Evolutionary conservation across 2,888 invertebrate genomes (phyloP), one percentile per base, ranked within the genome.

Genomic region (Scotopteryx bipunctaria): DNA sequence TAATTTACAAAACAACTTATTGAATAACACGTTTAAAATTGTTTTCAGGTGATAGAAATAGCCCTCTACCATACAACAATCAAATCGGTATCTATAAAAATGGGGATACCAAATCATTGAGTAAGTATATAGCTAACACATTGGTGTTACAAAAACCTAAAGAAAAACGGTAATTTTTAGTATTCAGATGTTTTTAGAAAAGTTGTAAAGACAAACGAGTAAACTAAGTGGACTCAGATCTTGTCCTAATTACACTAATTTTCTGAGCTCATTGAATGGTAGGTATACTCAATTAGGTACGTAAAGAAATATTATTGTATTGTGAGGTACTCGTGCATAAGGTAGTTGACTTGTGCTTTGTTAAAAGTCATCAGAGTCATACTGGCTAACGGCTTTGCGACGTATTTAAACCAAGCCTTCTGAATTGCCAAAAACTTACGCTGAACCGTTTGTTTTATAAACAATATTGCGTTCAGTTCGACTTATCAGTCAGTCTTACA

Each of bases 31-130:
- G n/a, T 40, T 17, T 38, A 13, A 44, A 9, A 6, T n/a, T 32
- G 11, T 54, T 68, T 69, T 29, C 64, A 83, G 84, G 76, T 61
- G 83, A 81, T 13, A 67, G 77, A 32, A 64, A 54, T 47, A 81
- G 73, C 45, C 77, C 83, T n/a, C 53, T 76, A 11, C 58, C 73
- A 2, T 81, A 76, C 54, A 82, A 59, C 40, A 50, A 21, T 23
- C 57, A 63, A 57, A 68, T 76, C 54, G 76, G 79, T n/a, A 79
- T 69, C 55, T 73, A 72, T 37, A 76, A 66, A 63, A 86, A 83
- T 69, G 87, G 78, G 25, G 90, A 90, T 58, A 63, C 73, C 4
- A 89, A 81, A 75, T 86, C 88, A 27, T 70, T 86, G 9, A 84
- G 89, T 89, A 74, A 48, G 48, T 29, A 15, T 11, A 16, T 16